Percentiles rank a stretch among this genome's conserved stretches.
Conservation (phyloP, 2,113 vertebrate species). For the Lepisosteus osseus region DNA sequence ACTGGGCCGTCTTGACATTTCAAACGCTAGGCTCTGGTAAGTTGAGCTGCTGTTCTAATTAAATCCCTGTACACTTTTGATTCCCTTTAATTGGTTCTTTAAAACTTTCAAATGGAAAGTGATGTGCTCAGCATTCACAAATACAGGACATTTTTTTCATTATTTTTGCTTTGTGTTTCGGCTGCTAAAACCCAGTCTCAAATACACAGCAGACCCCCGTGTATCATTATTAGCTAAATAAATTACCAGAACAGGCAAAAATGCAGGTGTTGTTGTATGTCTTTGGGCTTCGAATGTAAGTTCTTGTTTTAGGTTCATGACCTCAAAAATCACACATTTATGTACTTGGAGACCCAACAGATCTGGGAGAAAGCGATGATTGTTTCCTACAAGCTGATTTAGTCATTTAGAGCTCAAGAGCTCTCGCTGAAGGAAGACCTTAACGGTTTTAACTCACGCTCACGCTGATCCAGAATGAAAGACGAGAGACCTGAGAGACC, state of each 20-base stretch:
- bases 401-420: too few species aligned
- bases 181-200: background rate
- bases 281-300: background rate
- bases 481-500: too few species aligned
- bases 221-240: too few species aligned
- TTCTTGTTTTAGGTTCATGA: too few species aligned
- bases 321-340: too few species aligned
- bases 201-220: background rate
- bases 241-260: too few species aligned
- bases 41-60: conserved; percentile 29
- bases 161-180: background rate
- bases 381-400: too few species aligned
- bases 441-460: too few species aligned
- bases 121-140: conserved; percentile 33
- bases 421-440: too few species aligned
- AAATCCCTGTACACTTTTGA: conserved; percentile 33
- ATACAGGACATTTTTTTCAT: conserved; percentile 11
- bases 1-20: conserved; percentile 32
- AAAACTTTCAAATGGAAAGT: conserved; percentile 32
- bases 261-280: background rate
- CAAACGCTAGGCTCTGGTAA: conserved; percentile 39
- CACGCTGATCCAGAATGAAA: too few species aligned
- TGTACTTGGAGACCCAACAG: too few species aligned
- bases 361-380: too few species aligned
- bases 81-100: conserved; percentile 40